Base-by-base conservation (phyloP, 2,888 invertebrate genomes). In the Onchidella celtica region DNA sequence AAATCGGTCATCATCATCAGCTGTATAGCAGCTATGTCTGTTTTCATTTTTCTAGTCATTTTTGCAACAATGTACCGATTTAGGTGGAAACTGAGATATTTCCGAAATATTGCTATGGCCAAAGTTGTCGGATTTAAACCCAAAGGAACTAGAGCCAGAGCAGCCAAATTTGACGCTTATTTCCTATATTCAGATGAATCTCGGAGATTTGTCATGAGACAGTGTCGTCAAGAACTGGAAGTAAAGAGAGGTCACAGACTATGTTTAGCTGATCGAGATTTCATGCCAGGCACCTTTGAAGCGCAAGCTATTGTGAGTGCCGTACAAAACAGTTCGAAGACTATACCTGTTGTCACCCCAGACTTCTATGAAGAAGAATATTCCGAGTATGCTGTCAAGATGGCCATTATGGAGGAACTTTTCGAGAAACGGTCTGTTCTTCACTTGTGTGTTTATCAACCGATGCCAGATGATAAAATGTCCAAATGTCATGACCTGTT, bases 341-440 rank as follows among this genome's bases (percentile, higher is more conserved):
- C 77, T 38, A 27, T 77, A 57, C 55, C 57, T 55, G 55, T 77
- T 32, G 27, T 77, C 55, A 77, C 32, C 4, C 77, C 65, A 9
- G 55, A 40, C 55, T 36, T 77, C 66, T 65, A 63, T 40, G 57
- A 61, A 24, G 40, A 38, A 9, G 55, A 68, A 32, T 77, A 40
- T 47, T 77, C 66, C 38, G 24, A 57, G 47, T 77, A 77, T 68
- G 77, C 36, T 27, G 66, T 77, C 24, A 65, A 77, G 68, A 77
- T 77, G 77, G 77, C 77, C 55, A 40, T 66, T 6, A 77, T 77
- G 77, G 77, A 77, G 57, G 77, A 24, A 9, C 9, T 6, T 4
- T 36, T 68, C 66, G 36, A 40, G n/a, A 47, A 55, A 0, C 40
- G 77, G 32, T n/a, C 40, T 55, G 77, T 68, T 17, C 40, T 77